phyloP scores from a whole-genome alignment of 2,888 invertebrate species.

The Abrostola tripartita region DNA sequence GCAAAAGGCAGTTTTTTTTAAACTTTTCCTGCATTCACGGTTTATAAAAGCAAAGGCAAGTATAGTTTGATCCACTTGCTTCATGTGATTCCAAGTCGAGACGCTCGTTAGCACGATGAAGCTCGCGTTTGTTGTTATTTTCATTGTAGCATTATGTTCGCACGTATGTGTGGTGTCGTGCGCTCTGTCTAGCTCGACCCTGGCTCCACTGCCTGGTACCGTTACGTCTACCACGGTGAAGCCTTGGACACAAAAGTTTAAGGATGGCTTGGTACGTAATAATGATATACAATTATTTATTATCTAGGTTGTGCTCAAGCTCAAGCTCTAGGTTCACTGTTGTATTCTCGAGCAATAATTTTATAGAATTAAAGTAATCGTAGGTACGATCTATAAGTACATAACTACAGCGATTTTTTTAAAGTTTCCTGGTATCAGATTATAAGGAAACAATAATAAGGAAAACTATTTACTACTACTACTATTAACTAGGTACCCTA shows the following conservation, averaged over 20 bases:
- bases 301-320: too few species aligned
- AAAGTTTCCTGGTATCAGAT: slow-evolving; percentile 15
- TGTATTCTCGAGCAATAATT: too few species aligned
- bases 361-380: background rate
- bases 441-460: background rate
- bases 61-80: slow-evolving; percentile 27
- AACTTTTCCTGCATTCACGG: slow-evolving; percentile 44
- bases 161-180: slow-evolving; percentile 55
- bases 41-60: slow-evolving; percentile 44
- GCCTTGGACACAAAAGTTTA: slow-evolving; percentile 67
- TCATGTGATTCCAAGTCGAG: slow-evolving; percentile 24
- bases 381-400: slow-evolving; percentile 2
- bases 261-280: slow-evolving; percentile 68
- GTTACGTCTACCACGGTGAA: slow-evolving; percentile 61
- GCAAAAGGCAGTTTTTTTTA: slow-evolving; percentile 9
- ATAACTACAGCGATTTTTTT: background rate
- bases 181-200: slow-evolving; percentile 19
- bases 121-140: slow-evolving; percentile 49
- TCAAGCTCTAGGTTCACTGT: too few species aligned
- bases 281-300: background rate
- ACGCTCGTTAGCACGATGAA: slow-evolving; percentile 54
- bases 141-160: slow-evolving; percentile 47
- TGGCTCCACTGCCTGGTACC: slow-evolving; percentile 27
- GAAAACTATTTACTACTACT: slow-evolving; percentile 18
- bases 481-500: too few species aligned